Evolutionary conservation across 2,888 invertebrate genomes (phyloP), one percentile per base, ranked within the genome.

Genomic region (Ormia ochracea): DNA sequence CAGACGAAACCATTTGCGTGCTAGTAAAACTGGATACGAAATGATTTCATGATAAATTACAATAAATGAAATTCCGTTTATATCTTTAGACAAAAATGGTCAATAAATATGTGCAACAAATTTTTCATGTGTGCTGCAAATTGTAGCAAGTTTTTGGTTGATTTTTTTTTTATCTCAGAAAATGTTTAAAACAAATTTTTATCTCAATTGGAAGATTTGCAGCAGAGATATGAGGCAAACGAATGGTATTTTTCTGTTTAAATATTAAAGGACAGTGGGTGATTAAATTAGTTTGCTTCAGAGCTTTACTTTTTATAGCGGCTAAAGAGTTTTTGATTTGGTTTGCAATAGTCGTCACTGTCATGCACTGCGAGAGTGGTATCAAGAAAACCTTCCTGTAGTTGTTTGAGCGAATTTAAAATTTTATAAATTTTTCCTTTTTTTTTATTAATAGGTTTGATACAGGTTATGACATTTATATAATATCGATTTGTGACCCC

Each of bases 21-120:
- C 41, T 59, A 19, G 21, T 3, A 21, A 48, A 43, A 52, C 50
- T 54, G 41, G 69, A 58, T 28, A 69, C 19, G 19, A 31, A 59
- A 33, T 17, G 61, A 68, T 61, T 66, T 75, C 43, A 75, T 68
- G 75, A 75, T 75, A 75, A 75, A 75, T 75, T 68, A 54, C 45
- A 59, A 75, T 75, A 69, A 75, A 65, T 41, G 38, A 21, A 54
- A 45, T 75, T 75, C 45, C 31, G 52, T 45, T 75, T 45, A 56
- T 45, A 68, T 52, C 36, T 59, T 36, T 12, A 36, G 52, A 58
- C 58, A 14, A 38, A 66, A 74, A 54, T 58, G 58, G 48, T 41
- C 45, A 56, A 56, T 54, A 63, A 73, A 56, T 54, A 19, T 56
- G 14, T 41, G 56, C 72, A 54, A 72, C 59, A 70, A 70, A 70